phyloP scores from a whole-genome alignment of 2,888 invertebrate genomes.

The Spatulosminthurus flaviceps region DNA sequence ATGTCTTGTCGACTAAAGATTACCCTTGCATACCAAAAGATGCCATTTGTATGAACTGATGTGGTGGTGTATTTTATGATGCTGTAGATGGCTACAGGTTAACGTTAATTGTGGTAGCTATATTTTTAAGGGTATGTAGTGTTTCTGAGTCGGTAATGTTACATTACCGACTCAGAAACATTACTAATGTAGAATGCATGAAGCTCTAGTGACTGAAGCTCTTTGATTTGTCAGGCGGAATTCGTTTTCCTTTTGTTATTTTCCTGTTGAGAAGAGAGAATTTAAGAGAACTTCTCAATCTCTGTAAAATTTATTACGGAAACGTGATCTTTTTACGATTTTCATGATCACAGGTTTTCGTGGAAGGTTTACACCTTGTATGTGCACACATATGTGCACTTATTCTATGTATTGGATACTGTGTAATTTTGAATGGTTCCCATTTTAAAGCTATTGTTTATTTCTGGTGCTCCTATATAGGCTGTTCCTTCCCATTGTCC shows the following conservation, averaged over 20 bases:
- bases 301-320: constrained; percentile 33
- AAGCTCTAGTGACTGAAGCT: neutral
- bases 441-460: constrained; percentile 38
- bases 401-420: neutral
- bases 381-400: neutral
- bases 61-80: too few species aligned
- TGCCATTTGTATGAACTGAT: too few species aligned
- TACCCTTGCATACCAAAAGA: too few species aligned
- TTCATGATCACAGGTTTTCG: constrained; percentile 38
- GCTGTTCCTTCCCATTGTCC: neutral
- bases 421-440: too few species aligned
- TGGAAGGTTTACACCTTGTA: neutral
- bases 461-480: neutral
- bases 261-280: constrained; percentile 30
- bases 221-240: constrained; percentile 1
- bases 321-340: constrained; percentile 42
- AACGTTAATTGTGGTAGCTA: too few species aligned
- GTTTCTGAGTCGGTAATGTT: too few species aligned
- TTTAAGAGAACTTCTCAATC: constrained; percentile 37
- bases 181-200: neutral
- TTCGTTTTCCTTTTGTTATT: constrained; percentile 12
- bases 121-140: too few species aligned
- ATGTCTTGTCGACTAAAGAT: neutral
- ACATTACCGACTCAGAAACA: too few species aligned
- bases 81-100: too few species aligned